Conservation (phyloP, 2,797 vertebrate species). For the Cacajao melanocephalus region DNA sequence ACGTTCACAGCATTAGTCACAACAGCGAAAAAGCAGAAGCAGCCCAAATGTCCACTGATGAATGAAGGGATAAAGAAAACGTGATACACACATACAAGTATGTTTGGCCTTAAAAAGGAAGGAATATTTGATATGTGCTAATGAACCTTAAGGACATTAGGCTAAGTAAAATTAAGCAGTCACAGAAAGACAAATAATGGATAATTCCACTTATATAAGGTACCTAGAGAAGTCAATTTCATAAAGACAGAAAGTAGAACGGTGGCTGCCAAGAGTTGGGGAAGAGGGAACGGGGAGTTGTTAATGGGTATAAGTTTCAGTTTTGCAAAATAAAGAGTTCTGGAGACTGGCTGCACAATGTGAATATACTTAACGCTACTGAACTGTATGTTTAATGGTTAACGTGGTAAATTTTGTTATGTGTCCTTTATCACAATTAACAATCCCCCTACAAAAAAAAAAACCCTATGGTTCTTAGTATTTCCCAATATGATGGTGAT, state of each 20-base stretch:
- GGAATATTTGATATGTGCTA: not conserved
- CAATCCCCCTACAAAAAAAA: rapidly evolving
- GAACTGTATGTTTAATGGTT: not conserved
- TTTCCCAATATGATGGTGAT: not conserved
- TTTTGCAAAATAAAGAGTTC: not conserved
- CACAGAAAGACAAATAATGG: not conserved
- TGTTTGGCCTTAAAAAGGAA: not conserved
- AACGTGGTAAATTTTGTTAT: not conserved
- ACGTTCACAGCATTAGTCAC: not conserved
- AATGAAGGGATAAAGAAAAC: constrained; percentile 11
- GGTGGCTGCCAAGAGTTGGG: not conserved
- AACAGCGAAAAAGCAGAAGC: not conserved
- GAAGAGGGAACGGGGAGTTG: not conserved
- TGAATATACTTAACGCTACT: not conserved
- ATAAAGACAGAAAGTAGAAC: not conserved
- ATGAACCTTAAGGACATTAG: not conserved
- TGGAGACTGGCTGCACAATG: not conserved
- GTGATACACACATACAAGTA: not conserved
- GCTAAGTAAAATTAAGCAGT: constrained; percentile 27
- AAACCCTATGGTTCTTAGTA: not conserved
- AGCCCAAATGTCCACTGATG: not conserved
- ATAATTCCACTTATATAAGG: not conserved
- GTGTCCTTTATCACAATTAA: not conserved
- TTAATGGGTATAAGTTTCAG: not conserved
- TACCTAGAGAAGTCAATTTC: not conserved